Evolutionary conservation across 2,797 vertebrate species (phyloP).

Genomic region (Semaprochilodus insignis): DNA sequence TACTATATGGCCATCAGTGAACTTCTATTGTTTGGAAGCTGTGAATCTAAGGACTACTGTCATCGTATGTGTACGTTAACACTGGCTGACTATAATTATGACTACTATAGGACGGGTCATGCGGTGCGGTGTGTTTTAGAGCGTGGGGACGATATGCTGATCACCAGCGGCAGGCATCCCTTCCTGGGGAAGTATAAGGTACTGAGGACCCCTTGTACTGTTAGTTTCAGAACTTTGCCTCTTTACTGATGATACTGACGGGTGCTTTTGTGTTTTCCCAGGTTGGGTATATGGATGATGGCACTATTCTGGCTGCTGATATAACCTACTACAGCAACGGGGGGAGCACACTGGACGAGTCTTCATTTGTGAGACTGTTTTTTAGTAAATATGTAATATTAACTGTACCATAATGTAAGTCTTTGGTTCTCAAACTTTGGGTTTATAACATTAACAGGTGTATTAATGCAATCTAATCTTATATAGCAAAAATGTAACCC

Average conservation of each 20-base stretch:
- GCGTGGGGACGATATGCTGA: slow-evolving; percentile 85
- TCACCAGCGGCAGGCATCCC: slow-evolving; percentile 84
- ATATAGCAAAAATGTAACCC: too few species aligned
- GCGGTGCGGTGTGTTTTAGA: slow-evolving; percentile 81
- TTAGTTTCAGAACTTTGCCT: not conserved
- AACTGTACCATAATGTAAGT: too few species aligned
- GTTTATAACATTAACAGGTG: too few species aligned
- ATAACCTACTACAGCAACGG: slow-evolving; percentile 80
- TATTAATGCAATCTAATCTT: too few species aligned
- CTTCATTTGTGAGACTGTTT: slow-evolving; percentile 72
- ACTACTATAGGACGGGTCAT: slow-evolving; percentile 72
- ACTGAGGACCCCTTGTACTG: not conserved
- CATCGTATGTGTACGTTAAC: too few species aligned
- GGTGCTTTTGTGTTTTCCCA: slow-evolving; percentile 44
- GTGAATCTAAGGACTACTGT: too few species aligned
- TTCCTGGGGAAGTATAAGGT: slow-evolving; percentile 87
- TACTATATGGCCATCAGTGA: too few species aligned
- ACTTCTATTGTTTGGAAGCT: too few species aligned
- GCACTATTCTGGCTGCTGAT: slow-evolving; percentile 80
- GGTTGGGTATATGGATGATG: slow-evolving; percentile 85
- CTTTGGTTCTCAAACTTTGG: too few species aligned
- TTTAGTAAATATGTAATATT: too few species aligned
- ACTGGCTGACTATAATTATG: not conserved
- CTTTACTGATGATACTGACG: not conserved
- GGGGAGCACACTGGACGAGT: slow-evolving; percentile 81